A percentile compares a stretch with the other conserved stretches of the same genome.
phyloP scores from a whole-genome alignment of 1,140 invertebrate species.

The Lepidostoma basale region DNA sequence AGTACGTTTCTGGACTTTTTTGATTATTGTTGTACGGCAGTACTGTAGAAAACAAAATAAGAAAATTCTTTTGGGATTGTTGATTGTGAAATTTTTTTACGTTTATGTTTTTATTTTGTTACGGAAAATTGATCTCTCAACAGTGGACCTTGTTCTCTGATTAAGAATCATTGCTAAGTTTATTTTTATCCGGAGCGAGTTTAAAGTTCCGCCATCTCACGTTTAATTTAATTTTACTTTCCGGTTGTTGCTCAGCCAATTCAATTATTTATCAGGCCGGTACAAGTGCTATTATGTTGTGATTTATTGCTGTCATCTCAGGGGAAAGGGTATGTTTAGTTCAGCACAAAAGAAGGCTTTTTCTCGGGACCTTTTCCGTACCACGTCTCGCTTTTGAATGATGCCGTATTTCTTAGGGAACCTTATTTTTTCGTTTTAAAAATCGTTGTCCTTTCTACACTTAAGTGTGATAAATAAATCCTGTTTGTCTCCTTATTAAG shows the following conservation, averaged over 20 bases:
- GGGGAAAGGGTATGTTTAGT: conserved; percentile 13
- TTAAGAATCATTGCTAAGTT: no score
- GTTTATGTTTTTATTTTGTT: no score
- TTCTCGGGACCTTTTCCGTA: neutral
- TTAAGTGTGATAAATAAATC: conserved; percentile 24
- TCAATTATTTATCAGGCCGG: conserved; percentile 15
- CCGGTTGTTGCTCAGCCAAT: neutral
- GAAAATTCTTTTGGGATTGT: no score
- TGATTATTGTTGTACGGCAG: no score
- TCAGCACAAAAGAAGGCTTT: neutral
- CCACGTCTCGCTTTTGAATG: conserved; percentile 6
- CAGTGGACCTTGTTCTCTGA: no score
- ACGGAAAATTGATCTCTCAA: no score
- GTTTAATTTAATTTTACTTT: neutral
- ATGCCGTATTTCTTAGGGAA: conserved; percentile 10
- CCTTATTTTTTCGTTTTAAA: neutral
- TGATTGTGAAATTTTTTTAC: no score
- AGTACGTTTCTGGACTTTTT: no score
- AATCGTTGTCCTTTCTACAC: conserved; percentile 6
- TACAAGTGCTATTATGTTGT: conserved; percentile 13
- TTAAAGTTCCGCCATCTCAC: no score
- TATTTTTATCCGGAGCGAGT: no score
- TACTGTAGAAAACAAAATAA: no score
- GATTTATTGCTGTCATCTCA: conserved; percentile 32
- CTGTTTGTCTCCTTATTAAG: conserved; percentile 11